Conservation (phyloP, 2,888 invertebrate genomes). For the Hydropsyche betteni region DNA sequence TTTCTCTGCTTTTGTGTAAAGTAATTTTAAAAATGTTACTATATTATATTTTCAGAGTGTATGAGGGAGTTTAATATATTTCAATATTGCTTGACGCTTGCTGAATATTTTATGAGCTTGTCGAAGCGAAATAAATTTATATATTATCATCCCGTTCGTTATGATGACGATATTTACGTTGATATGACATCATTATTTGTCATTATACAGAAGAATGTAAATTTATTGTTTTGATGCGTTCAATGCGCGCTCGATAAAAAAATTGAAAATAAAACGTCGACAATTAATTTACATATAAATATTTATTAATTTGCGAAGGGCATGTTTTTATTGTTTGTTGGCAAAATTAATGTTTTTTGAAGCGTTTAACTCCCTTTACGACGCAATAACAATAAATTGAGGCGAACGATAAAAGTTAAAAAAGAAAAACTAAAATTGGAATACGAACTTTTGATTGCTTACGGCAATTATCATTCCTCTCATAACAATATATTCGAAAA, state of each 20-base stretch:
- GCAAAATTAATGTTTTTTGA: not conserved
- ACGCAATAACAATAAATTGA: conserved; percentile 26
- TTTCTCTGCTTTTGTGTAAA: not conserved
- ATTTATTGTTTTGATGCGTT: not conserved
- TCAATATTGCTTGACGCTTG: conserved; percentile 33
- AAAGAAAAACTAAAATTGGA: conserved; percentile 10
- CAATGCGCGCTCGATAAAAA: not conserved
- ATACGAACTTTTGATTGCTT: conserved; percentile 21
- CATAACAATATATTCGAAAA: conserved; percentile 12
- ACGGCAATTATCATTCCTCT: conserved; percentile 26
- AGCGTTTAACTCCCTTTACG: conserved; percentile 23
- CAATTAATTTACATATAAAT: conserved; percentile 7
- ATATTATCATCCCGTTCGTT: conserved; percentile 12
- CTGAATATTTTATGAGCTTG: conserved; percentile 41
- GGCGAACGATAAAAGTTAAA: conserved; percentile 24
- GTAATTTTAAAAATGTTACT: not conserved
- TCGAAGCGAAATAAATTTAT: conserved; percentile 36
- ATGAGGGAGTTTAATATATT: conserved; percentile 11
- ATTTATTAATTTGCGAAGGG: not conserved
- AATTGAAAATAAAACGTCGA: not conserved
- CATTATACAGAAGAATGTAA: conserved; percentile 5
- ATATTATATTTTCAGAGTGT: not conserved
- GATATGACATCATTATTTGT: conserved; percentile 30
- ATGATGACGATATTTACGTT: conserved; percentile 32
- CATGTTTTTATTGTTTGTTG: conserved; percentile 6